Evolutionary conservation across 2,888 invertebrate genomes (phyloP).

Genomic region (Strigamia transsilvanica): DNA sequence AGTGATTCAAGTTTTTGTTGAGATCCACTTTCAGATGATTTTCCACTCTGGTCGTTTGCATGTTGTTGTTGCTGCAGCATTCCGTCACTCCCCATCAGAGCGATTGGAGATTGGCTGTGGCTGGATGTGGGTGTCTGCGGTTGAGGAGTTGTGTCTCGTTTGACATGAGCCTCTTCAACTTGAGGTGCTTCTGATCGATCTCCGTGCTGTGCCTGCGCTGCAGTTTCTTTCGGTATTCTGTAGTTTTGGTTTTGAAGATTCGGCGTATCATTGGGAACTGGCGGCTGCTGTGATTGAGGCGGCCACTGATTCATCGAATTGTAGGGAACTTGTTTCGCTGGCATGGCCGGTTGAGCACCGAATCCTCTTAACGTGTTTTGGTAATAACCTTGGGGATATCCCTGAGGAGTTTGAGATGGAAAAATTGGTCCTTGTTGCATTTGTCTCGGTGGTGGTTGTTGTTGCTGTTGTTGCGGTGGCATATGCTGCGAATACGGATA

Average conservation of each 20-base stretch:
- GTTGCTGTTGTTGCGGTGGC: background rate
- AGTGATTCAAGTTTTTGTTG: background rate
- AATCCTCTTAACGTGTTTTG: background rate
- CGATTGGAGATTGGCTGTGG: too few species aligned
- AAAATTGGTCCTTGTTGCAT: constrained; percentile 4
- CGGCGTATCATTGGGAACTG: background rate
- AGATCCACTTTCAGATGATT: background rate
- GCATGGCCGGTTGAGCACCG: background rate
- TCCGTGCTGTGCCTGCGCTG: background rate
- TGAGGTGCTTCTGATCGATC: background rate
- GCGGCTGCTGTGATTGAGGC: background rate
- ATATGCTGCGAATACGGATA: background rate
- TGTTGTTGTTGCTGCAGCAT: background rate
- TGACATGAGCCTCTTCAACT: background rate
- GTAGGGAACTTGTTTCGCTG: background rate
- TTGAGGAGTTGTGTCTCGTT: background rate
- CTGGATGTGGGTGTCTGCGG: background rate
- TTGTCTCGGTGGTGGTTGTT: background rate
- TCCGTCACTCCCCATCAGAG: too few species aligned
- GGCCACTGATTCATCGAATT: background rate
- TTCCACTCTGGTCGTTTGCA: background rate
- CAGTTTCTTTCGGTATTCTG: background rate
- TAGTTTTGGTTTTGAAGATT: background rate
- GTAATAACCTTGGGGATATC: background rate
- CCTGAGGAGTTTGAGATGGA: background rate